Evolutionary conservation across 2,113 vertebrate genomes (phyloP).

Genomic region (Salminus brasiliensis): DNA sequence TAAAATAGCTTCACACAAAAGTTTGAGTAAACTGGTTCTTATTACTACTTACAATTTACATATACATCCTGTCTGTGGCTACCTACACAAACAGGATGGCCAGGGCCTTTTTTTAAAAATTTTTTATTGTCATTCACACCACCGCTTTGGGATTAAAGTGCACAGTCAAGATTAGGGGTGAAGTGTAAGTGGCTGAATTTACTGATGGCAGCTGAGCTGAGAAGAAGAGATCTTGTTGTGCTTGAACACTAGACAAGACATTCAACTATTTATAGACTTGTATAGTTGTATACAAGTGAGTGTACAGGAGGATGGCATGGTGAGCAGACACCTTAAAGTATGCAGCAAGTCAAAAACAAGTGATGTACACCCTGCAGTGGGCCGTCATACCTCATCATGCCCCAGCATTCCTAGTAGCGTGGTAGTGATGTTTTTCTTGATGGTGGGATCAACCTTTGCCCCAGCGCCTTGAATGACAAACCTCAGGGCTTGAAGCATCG

Average conservation of each 20-base stretch:
- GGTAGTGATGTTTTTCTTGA: slow-evolving; percentile 87
- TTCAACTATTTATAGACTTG: neutral
- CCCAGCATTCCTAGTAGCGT: slow-evolving; percentile 94
- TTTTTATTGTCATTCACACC: too few relatives aligned
- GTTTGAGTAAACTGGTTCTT: too few relatives aligned
- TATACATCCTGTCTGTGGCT: too few relatives aligned
- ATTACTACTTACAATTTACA: too few relatives aligned
- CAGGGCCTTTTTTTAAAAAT: too few relatives aligned
- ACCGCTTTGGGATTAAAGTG: neutral
- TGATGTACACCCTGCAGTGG: neutral
- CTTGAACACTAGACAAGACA: neutral
- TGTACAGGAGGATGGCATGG: too few relatives aligned
- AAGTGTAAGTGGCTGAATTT: neutral
- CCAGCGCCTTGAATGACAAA: slow-evolving; percentile 96
- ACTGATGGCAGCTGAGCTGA: neutral
- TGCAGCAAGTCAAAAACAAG: neutral
- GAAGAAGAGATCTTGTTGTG: neutral
- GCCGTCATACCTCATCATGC: slow-evolving; percentile 91
- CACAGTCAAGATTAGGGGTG: neutral
- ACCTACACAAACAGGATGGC: too few relatives aligned
- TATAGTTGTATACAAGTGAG: too few relatives aligned
- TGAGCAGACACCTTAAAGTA: too few relatives aligned
- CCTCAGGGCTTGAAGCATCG: slow-evolving; percentile 93
- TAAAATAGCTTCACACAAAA: too few relatives aligned
- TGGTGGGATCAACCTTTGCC: slow-evolving; percentile 88